These are phyloP conservation scores for Galaxias olidus DNA, from an alignment of 2,797 vertebrate genomes.

Conservation along the genomic window DNA sequence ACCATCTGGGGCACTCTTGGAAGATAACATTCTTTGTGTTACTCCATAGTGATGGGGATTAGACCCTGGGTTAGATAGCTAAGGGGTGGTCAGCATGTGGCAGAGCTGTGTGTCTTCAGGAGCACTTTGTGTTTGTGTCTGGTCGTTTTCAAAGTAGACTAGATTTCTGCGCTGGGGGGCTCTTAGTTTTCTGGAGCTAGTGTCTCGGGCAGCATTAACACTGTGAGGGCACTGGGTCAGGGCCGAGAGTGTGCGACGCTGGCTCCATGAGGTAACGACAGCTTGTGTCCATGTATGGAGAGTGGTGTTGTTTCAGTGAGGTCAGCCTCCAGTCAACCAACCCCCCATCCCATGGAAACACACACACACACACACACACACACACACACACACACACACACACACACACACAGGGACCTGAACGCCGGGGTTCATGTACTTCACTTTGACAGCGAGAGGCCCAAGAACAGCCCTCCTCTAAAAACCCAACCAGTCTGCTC, in stretches of 20 bases:
- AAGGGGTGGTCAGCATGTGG: no score
- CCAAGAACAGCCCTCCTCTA: no score
- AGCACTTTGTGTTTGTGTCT: neutral
- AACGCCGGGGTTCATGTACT: no score
- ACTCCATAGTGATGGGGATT: neutral
- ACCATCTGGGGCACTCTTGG: conserved; percentile 26
- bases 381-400: no score
- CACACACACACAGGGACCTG: no score
- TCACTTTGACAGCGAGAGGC: no score
- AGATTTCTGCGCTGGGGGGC: neutral
- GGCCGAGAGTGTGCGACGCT: neutral
- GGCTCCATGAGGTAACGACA: conserved; percentile 4
- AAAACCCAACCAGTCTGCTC: no score
- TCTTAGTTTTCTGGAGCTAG: neutral
- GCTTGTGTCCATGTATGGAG: conserved; percentile 13
- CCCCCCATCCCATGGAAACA: no score
- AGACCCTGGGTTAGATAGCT: neutral
- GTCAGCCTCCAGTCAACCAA: conserved; percentile 5
- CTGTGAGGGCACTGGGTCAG: conserved; percentile 1
- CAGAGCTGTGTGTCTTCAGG: neutral
- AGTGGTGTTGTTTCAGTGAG: conserved; percentile 1
- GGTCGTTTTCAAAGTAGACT: neutral
- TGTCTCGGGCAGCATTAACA: neutral
- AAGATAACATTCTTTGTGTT: conserved; percentile 6
- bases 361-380: no score